Evolutionary conservation across 2,888 invertebrate genomes (phyloP).

Genomic region (Hybos culiciformis): DNA sequence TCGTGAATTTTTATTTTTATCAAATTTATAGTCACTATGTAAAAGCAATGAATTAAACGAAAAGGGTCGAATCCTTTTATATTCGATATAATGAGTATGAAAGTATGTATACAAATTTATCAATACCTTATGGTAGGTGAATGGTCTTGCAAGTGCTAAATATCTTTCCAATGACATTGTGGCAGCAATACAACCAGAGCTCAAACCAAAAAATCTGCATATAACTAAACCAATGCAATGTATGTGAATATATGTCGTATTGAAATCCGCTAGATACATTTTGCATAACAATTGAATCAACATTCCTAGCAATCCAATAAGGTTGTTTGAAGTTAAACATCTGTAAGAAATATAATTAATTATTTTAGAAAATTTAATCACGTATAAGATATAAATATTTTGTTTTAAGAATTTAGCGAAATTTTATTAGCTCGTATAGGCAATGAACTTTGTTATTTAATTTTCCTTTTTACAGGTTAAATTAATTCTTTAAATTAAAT

Average conservation of each 20-base stretch:
- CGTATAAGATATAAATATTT: too few species aligned
- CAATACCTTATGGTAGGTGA: constrained; percentile 80
- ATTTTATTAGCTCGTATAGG: too few species aligned
- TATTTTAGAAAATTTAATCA: too few species aligned
- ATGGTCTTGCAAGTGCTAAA: constrained; percentile 73
- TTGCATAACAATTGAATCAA: constrained; percentile 50
- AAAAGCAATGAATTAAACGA: too few species aligned
- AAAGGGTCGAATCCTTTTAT: too few species aligned
- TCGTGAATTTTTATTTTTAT: not conserved
- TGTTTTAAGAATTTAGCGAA: too few species aligned
- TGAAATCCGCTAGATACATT: constrained; percentile 29
- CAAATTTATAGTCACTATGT: too few species aligned
- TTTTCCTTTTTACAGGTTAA: too few species aligned
- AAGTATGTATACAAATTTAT: too few species aligned
- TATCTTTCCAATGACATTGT: constrained; percentile 81
- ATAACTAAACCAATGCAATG: constrained; percentile 44
- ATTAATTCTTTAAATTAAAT: too few species aligned
- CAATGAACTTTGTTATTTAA: too few species aligned
- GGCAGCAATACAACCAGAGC: constrained; percentile 76
- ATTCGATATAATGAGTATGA: too few species aligned
- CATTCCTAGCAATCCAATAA: constrained; percentile 69
- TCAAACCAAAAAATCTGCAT: constrained; percentile 69
- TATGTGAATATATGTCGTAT: constrained; percentile 22
- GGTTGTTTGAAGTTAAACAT: constrained; percentile 64
- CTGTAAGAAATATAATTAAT: constrained; percentile 40